Evolutionary conservation across 2,888 invertebrate species (phyloP).

Genomic region (Torymus texanus): DNA sequence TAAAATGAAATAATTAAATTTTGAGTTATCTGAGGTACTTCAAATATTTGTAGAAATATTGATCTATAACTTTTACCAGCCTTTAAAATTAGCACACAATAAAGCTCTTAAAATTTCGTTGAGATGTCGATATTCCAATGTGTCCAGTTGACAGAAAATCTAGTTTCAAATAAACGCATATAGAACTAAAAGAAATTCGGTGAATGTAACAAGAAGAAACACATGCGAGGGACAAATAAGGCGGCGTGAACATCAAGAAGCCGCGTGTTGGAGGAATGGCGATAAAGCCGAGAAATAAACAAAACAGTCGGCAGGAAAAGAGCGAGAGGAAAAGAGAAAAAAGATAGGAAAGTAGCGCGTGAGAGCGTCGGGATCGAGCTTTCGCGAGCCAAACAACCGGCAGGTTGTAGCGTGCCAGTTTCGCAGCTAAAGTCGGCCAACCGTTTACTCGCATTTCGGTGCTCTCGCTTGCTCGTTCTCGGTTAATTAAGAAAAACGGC

Average conservation of each 20-base stretch:
- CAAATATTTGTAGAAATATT: too few species aligned
- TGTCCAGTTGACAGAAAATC: too few species aligned
- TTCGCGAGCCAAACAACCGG: not conserved
- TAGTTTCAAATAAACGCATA: not conserved
- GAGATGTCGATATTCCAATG: too few species aligned
- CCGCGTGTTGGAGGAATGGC: not conserved
- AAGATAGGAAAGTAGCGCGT: too few species aligned
- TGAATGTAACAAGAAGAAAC: conserved; percentile 29
- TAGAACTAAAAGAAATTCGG: conserved; percentile 5
- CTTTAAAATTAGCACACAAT: too few species aligned
- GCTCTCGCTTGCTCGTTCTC: conserved; percentile 38
- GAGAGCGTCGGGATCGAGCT: conserved; percentile 2
- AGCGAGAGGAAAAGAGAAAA: too few species aligned
- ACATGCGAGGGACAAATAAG: conserved; percentile 6
- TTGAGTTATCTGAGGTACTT: too few species aligned
- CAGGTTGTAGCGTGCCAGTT: not conserved
- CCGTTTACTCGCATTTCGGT: conserved; percentile 46
- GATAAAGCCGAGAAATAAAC: conserved; percentile 19
- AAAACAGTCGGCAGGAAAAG: not conserved
- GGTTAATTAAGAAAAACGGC: conserved; percentile 66
- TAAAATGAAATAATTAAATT: too few species aligned
- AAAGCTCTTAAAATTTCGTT: too few species aligned
- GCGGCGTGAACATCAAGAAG: not conserved
- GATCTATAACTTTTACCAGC: too few species aligned
- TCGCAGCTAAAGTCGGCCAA: conserved; percentile 28